Evolutionary conservation across 2,113 vertebrate species (phyloP).

Genomic region (Eulemur rufifrons): DNA sequence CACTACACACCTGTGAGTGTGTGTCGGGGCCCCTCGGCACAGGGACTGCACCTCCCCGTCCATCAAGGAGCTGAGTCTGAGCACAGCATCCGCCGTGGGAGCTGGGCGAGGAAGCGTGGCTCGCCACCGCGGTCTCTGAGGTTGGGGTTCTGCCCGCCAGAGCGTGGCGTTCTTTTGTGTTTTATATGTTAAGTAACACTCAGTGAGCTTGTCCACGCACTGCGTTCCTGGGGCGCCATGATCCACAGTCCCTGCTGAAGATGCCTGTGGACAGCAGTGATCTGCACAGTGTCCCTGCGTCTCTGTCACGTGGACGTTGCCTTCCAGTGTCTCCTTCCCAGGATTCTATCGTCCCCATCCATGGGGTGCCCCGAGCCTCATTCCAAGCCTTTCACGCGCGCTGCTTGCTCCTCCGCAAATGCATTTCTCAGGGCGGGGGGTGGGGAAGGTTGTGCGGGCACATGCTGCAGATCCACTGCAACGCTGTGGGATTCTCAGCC

Average conservation of each 20-base stretch:
- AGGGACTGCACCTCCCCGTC: rapidly evolving
- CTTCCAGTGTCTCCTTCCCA: neutral
- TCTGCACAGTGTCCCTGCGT: rapidly evolving
- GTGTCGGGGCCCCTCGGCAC: rapidly evolving
- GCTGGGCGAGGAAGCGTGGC: rapidly evolving
- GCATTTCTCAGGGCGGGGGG: rapidly evolving
- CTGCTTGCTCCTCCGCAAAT: neutral
- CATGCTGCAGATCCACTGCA: rapidly evolving
- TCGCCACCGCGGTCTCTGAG: rapidly evolving
- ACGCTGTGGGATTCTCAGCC: rapidly evolving
- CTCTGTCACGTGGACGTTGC: neutral
- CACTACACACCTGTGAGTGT: rapidly evolving
- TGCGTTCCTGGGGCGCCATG: rapidly evolving
- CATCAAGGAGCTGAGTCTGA: rapidly evolving
- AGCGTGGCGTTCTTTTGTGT: rapidly evolving
- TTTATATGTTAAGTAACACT: rapidly evolving
- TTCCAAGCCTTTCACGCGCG: too few species aligned
- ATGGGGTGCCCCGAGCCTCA: rapidly evolving
- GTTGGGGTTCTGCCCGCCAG: neutral
- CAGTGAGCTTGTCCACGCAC: rapidly evolving
- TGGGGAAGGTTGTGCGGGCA: rapidly evolving
- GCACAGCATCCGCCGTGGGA: rapidly evolving
- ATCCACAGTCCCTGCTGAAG: rapidly evolving
- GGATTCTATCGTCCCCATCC: rapidly evolving
- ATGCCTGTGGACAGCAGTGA: rapidly evolving